A percentile compares a stretch with the other conserved stretches of the same genome.
Conservation (phyloP, 2,888 invertebrate species). For the Ischnura elegans region DNA sequence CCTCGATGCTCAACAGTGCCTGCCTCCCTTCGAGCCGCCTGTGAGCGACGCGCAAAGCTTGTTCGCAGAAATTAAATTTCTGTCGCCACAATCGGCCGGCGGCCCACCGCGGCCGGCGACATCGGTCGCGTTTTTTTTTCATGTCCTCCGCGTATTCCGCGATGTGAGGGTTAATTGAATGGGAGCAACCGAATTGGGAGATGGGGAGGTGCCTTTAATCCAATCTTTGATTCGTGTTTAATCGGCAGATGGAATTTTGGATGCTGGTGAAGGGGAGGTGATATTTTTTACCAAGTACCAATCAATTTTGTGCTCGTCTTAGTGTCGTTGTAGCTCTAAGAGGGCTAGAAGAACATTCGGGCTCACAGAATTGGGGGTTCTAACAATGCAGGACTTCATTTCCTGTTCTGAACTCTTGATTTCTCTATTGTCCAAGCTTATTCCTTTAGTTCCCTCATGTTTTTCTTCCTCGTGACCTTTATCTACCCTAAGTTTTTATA, state of each 20-base stretch:
- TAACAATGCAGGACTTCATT: too few species aligned
- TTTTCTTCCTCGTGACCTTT: too few species aligned
- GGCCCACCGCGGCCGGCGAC: neutral
- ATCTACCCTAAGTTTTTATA: too few species aligned
- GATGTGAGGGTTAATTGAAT: neutral
- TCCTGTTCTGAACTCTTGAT: too few species aligned
- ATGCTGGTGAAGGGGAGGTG: neutral
- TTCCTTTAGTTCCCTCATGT: too few species aligned
- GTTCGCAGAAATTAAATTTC: constrained; percentile 28
- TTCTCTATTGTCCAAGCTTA: too few species aligned
- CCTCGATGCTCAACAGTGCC: neutral
- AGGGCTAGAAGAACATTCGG: too few species aligned
- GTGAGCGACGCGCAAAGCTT: neutral
- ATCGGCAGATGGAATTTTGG: neutral
- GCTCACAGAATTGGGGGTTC: too few species aligned
- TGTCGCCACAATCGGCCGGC: neutral
- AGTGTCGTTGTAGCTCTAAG: neutral
- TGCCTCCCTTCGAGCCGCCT: neutral
- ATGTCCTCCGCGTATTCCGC: neutral
- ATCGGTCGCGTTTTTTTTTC: neutral
- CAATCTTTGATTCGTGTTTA: neutral
- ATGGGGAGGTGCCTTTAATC: neutral
- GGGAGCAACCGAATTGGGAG: neutral
- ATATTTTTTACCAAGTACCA: neutral
- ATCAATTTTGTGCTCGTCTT: neutral